phyloP scores from a whole-genome alignment of 2,797 vertebrate species.

The Parambassis ranga region DNA sequence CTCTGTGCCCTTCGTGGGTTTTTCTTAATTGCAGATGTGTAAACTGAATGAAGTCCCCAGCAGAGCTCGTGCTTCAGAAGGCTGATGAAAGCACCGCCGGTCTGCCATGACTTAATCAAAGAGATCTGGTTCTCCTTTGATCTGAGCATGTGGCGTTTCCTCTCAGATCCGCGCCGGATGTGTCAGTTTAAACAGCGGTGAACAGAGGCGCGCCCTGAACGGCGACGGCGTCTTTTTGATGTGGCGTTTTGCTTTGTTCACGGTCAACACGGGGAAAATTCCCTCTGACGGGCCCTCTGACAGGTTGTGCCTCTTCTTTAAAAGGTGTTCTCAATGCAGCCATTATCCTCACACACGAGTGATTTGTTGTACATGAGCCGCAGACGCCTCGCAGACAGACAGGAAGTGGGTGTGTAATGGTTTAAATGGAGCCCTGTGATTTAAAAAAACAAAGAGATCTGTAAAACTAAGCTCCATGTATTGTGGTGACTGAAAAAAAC shows the following conservation, averaged over 20 bases:
- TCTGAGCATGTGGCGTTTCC: conserved; percentile 23
- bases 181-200: conserved; percentile 37
- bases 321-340: neutral
- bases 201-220: neutral
- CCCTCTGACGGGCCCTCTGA: neutral
- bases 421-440: no score
- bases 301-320: neutral
- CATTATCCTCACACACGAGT: neutral
- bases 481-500: no score
- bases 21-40: neutral
- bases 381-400: no score
- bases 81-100: conserved; percentile 14
- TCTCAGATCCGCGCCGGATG: conserved; percentile 21
- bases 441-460: no score
- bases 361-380: neutral
- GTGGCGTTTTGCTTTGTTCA: conserved; percentile 24
- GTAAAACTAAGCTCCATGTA: no score
- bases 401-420: no score
- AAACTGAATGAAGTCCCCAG: neutral
- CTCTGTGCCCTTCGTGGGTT: neutral
- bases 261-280: neutral
- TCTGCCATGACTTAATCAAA: conserved; percentile 43
- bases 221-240: conserved; percentile 45
- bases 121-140: conserved; percentile 36
- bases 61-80: conserved; percentile 14